These are phyloP conservation scores for Thalassoma bifasciatum DNA, from an alignment of 2,113 vertebrate genomes.

Conservation along the genomic window DNA sequence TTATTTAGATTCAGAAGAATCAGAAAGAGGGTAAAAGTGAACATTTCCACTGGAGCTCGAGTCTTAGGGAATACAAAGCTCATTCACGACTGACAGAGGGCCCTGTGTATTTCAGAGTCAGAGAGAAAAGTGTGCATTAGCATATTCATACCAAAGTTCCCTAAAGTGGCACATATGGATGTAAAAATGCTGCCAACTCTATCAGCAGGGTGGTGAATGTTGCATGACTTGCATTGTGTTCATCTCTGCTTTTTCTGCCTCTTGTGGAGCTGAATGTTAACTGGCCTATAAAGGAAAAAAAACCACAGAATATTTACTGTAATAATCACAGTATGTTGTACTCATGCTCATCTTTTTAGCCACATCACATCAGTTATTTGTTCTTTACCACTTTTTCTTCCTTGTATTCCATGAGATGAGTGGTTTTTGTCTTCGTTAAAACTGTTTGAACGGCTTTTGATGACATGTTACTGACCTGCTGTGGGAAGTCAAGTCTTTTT, in stretches of 20 bases:
- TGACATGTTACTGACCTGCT: slow-evolving; percentile 40
- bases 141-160: slow-evolving; percentile 62
- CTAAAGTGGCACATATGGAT: slow-evolving; percentile 54
- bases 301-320: slow-evolving; percentile 24
- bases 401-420: slow-evolving; percentile 49
- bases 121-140: slow-evolving; percentile 57
- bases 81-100: slow-evolving; percentile 71
- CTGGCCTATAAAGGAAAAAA: slow-evolving; percentile 13
- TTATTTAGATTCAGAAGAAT: slow-evolving; percentile 69
- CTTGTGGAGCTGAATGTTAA: slow-evolving; percentile 32
- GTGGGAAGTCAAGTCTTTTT: slow-evolving; percentile 24
- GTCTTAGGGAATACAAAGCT: slow-evolving; percentile 60
- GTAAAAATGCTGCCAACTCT: slow-evolving; percentile 52
- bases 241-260: slow-evolving; percentile 24
- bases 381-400: slow-evolving; percentile 32
- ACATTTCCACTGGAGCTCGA: slow-evolving; percentile 54
- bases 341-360: slow-evolving; percentile 31
- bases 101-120: slow-evolving; percentile 58
- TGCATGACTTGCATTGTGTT: slow-evolving; percentile 47
- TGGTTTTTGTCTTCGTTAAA: slow-evolving; percentile 44
- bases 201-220: slow-evolving; percentile 49
- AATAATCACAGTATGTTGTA: slow-evolving; percentile 19
- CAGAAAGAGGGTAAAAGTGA: slow-evolving; percentile 64
- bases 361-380: slow-evolving; percentile 34
- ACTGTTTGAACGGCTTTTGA: slow-evolving; percentile 64